Percentiles rank a stretch among this genome's conserved stretches.
Evolutionary conservation across 92 coral and sea anemone genomes (phyloP).

Genomic region (Metridium senile): DNA sequence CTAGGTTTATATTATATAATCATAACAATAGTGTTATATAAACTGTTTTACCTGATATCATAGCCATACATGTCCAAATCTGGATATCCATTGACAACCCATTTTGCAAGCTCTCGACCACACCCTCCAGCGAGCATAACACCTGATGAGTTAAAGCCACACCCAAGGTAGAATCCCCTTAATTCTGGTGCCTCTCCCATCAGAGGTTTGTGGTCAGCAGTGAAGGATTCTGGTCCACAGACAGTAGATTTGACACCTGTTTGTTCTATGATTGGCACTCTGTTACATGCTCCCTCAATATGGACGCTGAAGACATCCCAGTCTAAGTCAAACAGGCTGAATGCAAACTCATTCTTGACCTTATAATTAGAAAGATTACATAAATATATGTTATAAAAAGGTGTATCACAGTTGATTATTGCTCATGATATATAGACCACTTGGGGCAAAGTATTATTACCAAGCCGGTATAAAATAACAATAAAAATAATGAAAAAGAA

Average conservation of each 20-base stretch:
- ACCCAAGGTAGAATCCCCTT: constrained; percentile 93
- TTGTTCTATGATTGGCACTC: constrained; percentile 89
- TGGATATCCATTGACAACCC: constrained; percentile 91
- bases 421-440: no score
- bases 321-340: constrained; percentile 92
- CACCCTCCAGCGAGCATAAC: constrained; percentile 99
- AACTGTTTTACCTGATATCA: constrained; percentile 92
- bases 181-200: constrained; percentile 96
- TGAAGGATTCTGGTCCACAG: constrained; percentile 99
- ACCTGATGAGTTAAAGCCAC: constrained; percentile 96
- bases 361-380: constrained; percentile 19
- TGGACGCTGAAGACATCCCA: constrained; percentile 99
- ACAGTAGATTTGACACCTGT: constrained; percentile 98
- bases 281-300: constrained; percentile 90
- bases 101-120: constrained; percentile 93
- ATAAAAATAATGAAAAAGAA: no score
- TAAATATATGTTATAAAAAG: no score
- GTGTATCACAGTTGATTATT: no score
- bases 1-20: no score
- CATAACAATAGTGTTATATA: no score
- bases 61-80: constrained; percentile 98
- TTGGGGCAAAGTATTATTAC: no score
- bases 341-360: constrained; percentile 96
- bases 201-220: constrained; percentile 96
- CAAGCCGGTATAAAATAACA: no score